A percentile compares a stretch with the other conserved stretches of the same genome.
phyloP scores from a whole-genome alignment of 2,797 vertebrate species.

The Notamacropus eugenii region DNA sequence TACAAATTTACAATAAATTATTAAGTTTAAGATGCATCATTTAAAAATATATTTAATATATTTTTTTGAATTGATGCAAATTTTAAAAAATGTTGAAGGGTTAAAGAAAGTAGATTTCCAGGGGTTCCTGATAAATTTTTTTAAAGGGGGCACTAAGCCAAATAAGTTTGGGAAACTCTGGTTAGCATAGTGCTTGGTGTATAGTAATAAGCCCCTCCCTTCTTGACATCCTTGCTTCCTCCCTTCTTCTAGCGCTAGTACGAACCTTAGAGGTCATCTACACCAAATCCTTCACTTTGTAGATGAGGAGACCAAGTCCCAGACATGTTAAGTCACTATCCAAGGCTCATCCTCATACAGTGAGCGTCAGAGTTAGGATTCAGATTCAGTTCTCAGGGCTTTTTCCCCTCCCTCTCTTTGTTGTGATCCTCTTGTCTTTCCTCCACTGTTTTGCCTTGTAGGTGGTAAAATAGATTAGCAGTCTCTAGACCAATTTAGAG shows the following conservation, averaged over 20 bases:
- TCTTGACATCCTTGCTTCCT: background rate
- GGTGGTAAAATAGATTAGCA: background rate
- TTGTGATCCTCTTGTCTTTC: background rate
- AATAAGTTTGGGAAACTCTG: too few relatives aligned
- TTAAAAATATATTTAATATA: too few relatives aligned
- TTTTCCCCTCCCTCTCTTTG: background rate
- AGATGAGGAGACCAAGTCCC: background rate
- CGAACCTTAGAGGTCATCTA: background rate
- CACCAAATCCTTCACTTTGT: background rate
- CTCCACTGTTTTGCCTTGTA: background rate
- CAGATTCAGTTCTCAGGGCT: background rate
- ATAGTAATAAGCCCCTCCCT: background rate
- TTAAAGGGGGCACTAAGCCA: too few relatives aligned
- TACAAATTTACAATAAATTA: too few relatives aligned
- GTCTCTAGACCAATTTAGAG: background rate
- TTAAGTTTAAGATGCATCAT: too few relatives aligned
- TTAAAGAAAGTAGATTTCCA: too few relatives aligned
- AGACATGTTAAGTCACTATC: background rate
- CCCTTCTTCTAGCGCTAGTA: background rate
- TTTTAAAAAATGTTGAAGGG: too few relatives aligned
- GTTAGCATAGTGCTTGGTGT: background rate
- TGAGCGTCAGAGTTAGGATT: background rate
- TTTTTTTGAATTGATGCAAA: too few relatives aligned
- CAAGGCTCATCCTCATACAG: background rate
- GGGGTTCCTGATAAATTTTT: too few relatives aligned